Base-by-base conservation (phyloP, 92 coral and sea anemone genomes). In the Zoanthus sociatus region DNA sequence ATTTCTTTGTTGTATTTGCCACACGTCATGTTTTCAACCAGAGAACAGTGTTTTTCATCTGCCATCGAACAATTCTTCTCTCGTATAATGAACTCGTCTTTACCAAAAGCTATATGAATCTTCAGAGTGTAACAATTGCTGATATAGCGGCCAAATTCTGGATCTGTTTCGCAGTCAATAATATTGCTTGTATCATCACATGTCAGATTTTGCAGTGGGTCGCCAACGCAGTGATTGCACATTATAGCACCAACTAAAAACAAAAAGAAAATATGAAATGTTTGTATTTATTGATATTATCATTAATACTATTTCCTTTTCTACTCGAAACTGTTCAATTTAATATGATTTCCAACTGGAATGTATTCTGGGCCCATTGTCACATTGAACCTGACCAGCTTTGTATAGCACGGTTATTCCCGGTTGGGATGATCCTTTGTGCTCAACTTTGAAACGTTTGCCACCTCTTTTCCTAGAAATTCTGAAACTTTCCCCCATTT, bases 41-140 rank as follows among this genome's bases (percentile, higher is more conserved):
- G 1, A 46, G 0, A 2, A 45, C 85, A 81, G 26, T 0, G 0
- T 0, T 81, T 46, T 10, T 64, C 26, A 58, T 46, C 75, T 9
- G 60, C 21, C n/a, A 66, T 12, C 1, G 85, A 44, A 31, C 85
- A 81, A 55, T 81, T 50, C 70, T 81, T 81, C 47, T 81, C 85
- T 81, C 75, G 61, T 81, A 81, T 0, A 15, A 47, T 10, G 47
- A 20, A 64, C 13, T 5, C 46, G 4, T 21, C 0, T 6, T 47
- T 47, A 5, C 85, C 85, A 44, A 81, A 21, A 3, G 75, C n/a
- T 31, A 63, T 15, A 5, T 47, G 46, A 2, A 60, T 14, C 15
- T 58, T 81, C 0, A 81, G 21, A 13, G 85, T 45, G 60, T 81
- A 66, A 73, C 94, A 91, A 37, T 89, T 88, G 84, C 85, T 84